phyloP scores from a whole-genome alignment of 2,797 vertebrate species.

The Rhynchotus rufescens region DNA sequence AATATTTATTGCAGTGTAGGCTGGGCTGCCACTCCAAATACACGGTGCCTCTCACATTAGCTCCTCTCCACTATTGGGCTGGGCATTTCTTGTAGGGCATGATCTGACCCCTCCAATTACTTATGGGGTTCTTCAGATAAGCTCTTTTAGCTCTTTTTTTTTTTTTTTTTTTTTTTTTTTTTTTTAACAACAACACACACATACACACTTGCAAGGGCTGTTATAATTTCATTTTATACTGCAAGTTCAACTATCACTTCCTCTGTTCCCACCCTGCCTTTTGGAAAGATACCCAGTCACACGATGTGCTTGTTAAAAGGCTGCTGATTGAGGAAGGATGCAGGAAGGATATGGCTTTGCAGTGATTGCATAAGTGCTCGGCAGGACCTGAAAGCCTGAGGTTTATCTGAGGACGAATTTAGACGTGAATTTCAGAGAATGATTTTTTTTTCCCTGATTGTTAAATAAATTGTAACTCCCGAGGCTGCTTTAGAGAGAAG shows the following conservation, averaged over 20 bases:
- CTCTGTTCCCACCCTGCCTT: slow-evolving; percentile 57
- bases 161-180: too few species aligned
- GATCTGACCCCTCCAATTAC: slow-evolving; percentile 7
- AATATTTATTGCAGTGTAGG: slow-evolving; percentile 32
- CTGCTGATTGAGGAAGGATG: slow-evolving; percentile 69
- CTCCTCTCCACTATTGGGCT: slow-evolving; percentile 32
- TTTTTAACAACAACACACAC: neutral
- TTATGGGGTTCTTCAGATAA: slow-evolving; percentile 46
- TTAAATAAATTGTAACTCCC: neutral
- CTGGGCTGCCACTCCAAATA: neutral
- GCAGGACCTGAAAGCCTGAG: neutral
- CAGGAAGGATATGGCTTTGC: slow-evolving; percentile 66
- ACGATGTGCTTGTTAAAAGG: slow-evolving; percentile 18
- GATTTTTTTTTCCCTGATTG: slow-evolving; percentile 27
- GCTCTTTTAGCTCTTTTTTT: slow-evolving; percentile 2
- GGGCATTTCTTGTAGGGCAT: neutral
- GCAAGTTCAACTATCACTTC: slow-evolving; percentile 60
- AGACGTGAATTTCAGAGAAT: slow-evolving; percentile 17
- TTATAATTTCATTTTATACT: slow-evolving; percentile 56
- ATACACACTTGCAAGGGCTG: slow-evolving; percentile 8
- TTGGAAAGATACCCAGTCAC: slow-evolving; percentile 66
- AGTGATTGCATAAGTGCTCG: slow-evolving; percentile 30
- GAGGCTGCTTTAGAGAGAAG: neutral
- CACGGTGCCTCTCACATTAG: slow-evolving; percentile 15
- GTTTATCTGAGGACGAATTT: slow-evolving; percentile 38